Evolutionary conservation across 2,113 vertebrate species (phyloP), one percentile per base, ranked within the genome.

Genomic region (Gallinago media): DNA sequence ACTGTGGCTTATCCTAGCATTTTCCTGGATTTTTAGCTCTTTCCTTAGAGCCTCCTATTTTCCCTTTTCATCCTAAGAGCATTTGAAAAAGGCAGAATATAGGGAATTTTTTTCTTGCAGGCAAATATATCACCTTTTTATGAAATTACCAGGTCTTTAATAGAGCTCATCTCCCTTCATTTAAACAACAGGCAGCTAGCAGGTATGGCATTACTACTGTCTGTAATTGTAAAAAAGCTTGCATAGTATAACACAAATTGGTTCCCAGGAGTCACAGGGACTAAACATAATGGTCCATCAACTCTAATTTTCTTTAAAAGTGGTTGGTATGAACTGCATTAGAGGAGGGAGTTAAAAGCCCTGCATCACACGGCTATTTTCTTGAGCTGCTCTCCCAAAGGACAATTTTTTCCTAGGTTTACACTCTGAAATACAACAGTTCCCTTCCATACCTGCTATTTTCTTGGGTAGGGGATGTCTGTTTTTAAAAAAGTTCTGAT

Each of bases 221-320:
- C 46, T 0, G 0, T 73, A 73, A 83, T 61, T 74, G 58, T 85
- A 29, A 56, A 85, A 90, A 23, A 66, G 25, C 59, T 93, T 38
- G 62, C 44, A 34, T 14, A 68, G 70, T 72, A 0, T 56, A 85
- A 71, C 63, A 82, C 25, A 93, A 73, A 90, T 80, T 88, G 94
- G 32, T 42, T 91, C 80, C 76, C 72, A 91, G 44, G 88, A 88
- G 92, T 54, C 85, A 66, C 3, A n/a, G 23, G 47, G 75, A 31
- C 79, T 80, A 61, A 93, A 70, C 10, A 25, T 56, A 92, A 76
- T 86, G 59, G 67, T 40, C 85, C 90, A 93, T 90, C 93, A 93
- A 54, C 67, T 90, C 88, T 77, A 63, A 96, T 95, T 92, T 93
- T 79, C 88, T 83, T 62, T 73, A 73, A 55, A 79, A 90, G 74